These are phyloP conservation scores for Pelobates cultripes DNA, from an alignment of 2,797 vertebrate genomes.

Conservation along the genomic window DNA sequence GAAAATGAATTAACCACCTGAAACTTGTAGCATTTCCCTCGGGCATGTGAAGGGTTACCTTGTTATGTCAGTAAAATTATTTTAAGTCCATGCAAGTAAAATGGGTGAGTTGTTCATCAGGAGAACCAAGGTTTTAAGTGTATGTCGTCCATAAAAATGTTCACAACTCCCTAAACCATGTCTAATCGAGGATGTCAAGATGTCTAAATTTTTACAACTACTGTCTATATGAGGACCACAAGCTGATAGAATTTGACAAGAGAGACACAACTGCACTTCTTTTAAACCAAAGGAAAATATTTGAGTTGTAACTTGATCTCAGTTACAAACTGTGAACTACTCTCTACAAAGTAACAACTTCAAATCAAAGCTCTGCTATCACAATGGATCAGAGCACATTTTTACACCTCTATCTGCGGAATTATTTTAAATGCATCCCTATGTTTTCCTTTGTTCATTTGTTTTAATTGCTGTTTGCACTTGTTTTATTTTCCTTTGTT, in stretches of 20 bases:
- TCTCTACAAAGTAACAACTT: conserved; percentile 21
- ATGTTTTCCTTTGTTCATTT: no score
- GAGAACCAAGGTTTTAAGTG: not conserved
- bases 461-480: no score
- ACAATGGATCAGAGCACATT: not conserved
- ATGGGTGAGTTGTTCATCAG: no score
- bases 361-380: conserved; percentile 11
- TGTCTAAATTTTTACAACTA: conserved; percentile 35
- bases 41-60: no score
- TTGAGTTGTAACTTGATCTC: conserved; percentile 5
- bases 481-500: no score
- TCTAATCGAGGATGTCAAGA: conserved; percentile 30
- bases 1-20: no score
- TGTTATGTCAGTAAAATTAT: no score
- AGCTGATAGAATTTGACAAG: conserved; percentile 4
- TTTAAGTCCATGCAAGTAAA: no score
- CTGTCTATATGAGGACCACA: conserved; percentile 2
- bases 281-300: conserved; percentile 1
- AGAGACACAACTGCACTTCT: not conserved
- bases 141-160: not conserved
- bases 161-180: not conserved
- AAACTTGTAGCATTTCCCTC: no score
- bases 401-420: conserved; percentile 4
- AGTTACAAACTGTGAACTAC: conserved; percentile 11
- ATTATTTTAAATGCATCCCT: not conserved